Evolutionary conservation across 2,113 vertebrate genomes (phyloP).

Genomic region (Tyto alba): DNA sequence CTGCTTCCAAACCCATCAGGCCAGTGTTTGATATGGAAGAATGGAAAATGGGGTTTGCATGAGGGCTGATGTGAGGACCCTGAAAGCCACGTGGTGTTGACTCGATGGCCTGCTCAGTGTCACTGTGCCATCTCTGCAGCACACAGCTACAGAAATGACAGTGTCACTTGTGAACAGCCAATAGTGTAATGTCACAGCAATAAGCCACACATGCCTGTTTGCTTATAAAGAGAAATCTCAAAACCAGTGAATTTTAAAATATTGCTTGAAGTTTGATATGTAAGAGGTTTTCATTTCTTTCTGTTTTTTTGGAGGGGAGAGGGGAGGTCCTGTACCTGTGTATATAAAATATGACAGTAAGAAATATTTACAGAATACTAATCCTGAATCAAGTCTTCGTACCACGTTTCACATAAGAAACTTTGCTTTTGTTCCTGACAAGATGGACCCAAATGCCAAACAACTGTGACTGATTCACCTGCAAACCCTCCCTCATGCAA

Average conservation of each 20-base stretch:
- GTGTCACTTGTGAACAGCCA: not conserved
- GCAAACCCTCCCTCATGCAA: not conserved
- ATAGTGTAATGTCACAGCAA: fast-evolving
- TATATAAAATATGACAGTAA: not conserved
- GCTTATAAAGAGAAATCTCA: not conserved
- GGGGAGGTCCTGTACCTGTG: not conserved
- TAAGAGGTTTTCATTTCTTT: not conserved
- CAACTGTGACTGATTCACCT: not conserved
- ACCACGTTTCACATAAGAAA: not conserved
- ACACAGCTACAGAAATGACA: not conserved
- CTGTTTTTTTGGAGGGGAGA: not conserved
- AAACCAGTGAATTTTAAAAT: not conserved
- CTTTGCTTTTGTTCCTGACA: not conserved
- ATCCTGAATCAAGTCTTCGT: not conserved
- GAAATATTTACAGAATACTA: not conserved
- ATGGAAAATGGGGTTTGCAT: not conserved
- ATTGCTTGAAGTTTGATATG: not conserved
- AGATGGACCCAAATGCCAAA: not conserved
- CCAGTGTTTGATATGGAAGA: not conserved
- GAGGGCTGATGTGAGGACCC: not conserved
- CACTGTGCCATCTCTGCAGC: not conserved
- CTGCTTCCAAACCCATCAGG: not conserved
- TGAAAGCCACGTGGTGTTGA: not conserved
- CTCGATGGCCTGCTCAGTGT: not conserved
- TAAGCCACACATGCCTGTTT: not conserved